Evolutionary conservation across 2,113 vertebrate species (phyloP).

Genomic region (Periophthalmodon schlosseri): DNA sequence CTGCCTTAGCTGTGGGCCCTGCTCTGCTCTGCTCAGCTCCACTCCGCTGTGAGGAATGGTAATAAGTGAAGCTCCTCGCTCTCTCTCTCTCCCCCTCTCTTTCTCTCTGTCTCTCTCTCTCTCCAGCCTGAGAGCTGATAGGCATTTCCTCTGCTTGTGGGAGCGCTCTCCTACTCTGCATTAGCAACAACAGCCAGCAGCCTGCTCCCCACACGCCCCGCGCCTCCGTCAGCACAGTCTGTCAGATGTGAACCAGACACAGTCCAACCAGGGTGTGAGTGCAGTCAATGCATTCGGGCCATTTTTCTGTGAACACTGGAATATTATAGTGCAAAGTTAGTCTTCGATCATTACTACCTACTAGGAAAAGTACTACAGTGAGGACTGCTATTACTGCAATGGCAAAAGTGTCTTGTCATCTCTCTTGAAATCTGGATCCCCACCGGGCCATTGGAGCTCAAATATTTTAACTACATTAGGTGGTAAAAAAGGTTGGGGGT

Average conservation of each 20-base stretch:
- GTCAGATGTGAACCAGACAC: slow-evolving; percentile 19
- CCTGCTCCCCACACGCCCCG: slow-evolving; percentile 17
- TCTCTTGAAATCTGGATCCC: slow-evolving; percentile 5
- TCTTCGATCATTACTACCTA: slow-evolving; percentile 12
- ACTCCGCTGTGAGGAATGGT: slow-evolving; percentile 30
- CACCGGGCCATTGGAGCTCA: slow-evolving; percentile 40
- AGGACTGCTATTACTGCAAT: background rate
- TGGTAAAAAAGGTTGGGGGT: too few species aligned
- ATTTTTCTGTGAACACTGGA: slow-evolving; percentile 38
- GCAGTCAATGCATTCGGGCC: slow-evolving; percentile 17
- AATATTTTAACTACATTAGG: background rate
- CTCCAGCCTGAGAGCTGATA: slow-evolving; percentile 38
- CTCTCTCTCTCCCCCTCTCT: slow-evolving; percentile 13
- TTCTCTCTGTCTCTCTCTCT: slow-evolving; percentile 4
- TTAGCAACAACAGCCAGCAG: slow-evolving; percentile 47
- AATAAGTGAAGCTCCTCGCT: slow-evolving; percentile 40
- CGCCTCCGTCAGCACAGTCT: slow-evolving; percentile 33
- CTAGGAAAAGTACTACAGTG: background rate
- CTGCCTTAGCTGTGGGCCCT: slow-evolving; percentile 28
- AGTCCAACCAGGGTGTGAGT: slow-evolving; percentile 11
- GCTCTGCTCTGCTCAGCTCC: slow-evolving; percentile 13
- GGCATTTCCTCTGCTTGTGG: slow-evolving; percentile 50
- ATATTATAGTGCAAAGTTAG: slow-evolving; percentile 4
- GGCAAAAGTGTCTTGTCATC: background rate
- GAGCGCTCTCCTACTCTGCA: slow-evolving; percentile 48